Conservation (phyloP, 2,888 invertebrate genomes). For the Teleogryllus oceanicus region DNA sequence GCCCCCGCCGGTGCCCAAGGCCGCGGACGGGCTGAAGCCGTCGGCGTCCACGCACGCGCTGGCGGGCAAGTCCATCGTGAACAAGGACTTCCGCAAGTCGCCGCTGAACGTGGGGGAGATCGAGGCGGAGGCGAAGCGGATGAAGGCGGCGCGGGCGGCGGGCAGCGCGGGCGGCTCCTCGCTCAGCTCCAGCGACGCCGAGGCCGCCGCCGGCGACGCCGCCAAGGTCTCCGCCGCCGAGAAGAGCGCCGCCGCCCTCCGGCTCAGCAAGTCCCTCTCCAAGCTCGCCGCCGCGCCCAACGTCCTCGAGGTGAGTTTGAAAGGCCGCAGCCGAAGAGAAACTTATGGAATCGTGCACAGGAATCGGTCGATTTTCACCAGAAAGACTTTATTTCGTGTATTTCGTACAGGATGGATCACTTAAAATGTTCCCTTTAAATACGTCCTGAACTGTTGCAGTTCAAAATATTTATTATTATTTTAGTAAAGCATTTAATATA, state of each 20-base stretch:
- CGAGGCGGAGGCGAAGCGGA: slow-evolving; percentile 46
- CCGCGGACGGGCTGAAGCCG: slow-evolving; percentile 38
- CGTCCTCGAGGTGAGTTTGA: slow-evolving; percentile 3
- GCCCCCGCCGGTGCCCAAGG: slow-evolving; percentile 48
- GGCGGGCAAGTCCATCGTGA: slow-evolving; percentile 44
- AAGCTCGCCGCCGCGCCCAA: neutral
- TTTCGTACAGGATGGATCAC: too few species aligned
- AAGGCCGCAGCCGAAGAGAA: too few species aligned
- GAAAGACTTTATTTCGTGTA: too few species aligned
- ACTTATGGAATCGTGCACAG: too few species aligned
- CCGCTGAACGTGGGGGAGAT: slow-evolving; percentile 60
- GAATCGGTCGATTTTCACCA: too few species aligned
- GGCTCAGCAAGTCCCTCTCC: slow-evolving; percentile 19
- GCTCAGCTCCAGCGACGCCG: slow-evolving; percentile 34
- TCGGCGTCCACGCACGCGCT: slow-evolving; percentile 32
- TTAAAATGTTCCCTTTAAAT: too few species aligned
- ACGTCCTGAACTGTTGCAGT: too few species aligned
- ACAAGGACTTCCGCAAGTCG: slow-evolving; percentile 73
- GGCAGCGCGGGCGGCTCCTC: slow-evolving; percentile 39
- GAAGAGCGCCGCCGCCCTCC: neutral
- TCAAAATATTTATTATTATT: too few species aligned
- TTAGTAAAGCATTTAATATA: too few species aligned
- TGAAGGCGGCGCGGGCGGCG: slow-evolving; percentile 39
- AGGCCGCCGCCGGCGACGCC: neutral
- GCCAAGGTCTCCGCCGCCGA: neutral